Conservation (phyloP, 2,888 invertebrate species). For the Lasioglossum zephyrum region DNA sequence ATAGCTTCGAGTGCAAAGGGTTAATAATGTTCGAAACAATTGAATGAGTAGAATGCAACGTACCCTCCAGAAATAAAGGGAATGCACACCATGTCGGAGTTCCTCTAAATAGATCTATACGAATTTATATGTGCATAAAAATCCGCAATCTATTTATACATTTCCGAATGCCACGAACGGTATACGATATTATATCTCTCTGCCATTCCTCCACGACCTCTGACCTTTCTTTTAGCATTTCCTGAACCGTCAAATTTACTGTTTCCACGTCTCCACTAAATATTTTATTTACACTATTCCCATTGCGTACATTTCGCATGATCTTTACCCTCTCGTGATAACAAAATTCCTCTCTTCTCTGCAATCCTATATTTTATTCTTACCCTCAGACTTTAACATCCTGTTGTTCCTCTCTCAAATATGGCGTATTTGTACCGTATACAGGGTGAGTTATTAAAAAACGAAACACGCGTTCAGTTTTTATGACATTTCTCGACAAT, state of each 20-base stretch:
- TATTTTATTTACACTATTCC: not conserved
- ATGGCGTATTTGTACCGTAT: not conserved
- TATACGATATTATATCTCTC: not conserved
- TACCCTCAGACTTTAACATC: not conserved
- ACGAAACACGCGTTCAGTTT: not conserved
- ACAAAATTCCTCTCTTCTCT: not conserved
- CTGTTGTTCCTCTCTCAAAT: not conserved
- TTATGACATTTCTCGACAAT: not conserved
- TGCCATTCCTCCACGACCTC: not conserved
- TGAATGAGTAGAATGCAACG: not conserved
- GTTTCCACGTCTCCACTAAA: not conserved
- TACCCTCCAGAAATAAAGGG: not conserved
- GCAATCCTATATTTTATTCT: not conserved
- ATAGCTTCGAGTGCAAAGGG: too few species aligned
- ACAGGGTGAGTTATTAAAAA: conserved; percentile 27
- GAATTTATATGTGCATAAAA: not conserved
- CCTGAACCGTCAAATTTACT: not conserved
- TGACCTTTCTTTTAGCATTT: not conserved
- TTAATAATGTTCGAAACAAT: not conserved
- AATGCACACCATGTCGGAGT: not conserved
- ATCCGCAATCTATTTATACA: not conserved
- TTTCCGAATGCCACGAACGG: not conserved
- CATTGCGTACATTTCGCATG: not conserved
- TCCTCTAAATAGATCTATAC: not conserved
- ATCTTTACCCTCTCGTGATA: not conserved